These are phyloP conservation scores for Plagodis dolabraria DNA, from an alignment of 2,888 invertebrate genomes.

Conservation along the genomic window DNA sequence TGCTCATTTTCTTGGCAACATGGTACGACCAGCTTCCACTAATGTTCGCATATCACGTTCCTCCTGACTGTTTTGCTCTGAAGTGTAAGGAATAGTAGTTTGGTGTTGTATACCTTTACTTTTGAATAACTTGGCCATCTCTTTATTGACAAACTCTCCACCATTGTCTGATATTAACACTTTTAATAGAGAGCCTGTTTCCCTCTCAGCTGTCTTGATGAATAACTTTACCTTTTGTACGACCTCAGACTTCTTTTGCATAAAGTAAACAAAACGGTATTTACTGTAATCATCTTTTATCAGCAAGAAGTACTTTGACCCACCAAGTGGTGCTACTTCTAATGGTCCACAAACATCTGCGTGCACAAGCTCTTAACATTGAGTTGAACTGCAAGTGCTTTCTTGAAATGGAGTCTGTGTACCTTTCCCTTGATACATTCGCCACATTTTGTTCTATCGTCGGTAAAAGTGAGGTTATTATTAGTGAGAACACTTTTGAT, in stretches of 20 bases:
- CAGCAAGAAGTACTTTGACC: not conserved
- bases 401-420: not conserved
- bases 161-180: not conserved
- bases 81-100: not conserved
- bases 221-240: not conserved
- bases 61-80: constrained; percentile 2
- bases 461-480: too few species aligned
- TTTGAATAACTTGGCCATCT: not conserved
- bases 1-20: not conserved
- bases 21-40: constrained; percentile 3
- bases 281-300: not conserved
- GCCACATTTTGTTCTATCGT: too few species aligned
- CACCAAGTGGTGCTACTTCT: not conserved
- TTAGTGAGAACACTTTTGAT: too few species aligned
- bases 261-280: constrained; percentile 1
- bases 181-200: not conserved
- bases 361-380: not conserved
- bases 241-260: not conserved
- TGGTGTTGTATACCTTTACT: not conserved
- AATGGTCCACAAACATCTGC: not conserved
- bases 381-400: not conserved
- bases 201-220: not conserved
- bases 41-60: constrained; percentile 3
- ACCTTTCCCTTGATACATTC: not conserved
- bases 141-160: not conserved